Conservation (phyloP, 2,797 vertebrate genomes). For the Xenops minutus region DNA sequence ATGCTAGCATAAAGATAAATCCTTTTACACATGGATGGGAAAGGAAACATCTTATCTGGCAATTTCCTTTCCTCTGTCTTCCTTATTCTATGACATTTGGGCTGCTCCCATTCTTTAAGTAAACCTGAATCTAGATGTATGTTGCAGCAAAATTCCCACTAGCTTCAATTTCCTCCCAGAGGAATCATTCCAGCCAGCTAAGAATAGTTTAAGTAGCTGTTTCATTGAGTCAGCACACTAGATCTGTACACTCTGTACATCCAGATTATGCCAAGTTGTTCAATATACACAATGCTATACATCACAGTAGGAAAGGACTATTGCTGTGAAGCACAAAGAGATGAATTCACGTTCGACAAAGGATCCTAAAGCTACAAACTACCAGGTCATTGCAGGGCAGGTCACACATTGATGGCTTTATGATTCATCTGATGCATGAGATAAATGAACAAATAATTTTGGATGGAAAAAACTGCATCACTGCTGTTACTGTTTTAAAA, state of each 20-base stretch:
- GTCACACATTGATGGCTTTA: neutral
- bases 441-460: neutral
- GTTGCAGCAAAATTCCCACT: neutral
- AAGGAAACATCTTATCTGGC: neutral
- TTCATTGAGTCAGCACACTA: conserved; percentile 8
- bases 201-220: neutral
- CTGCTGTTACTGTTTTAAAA: neutral
- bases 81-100: neutral
- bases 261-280: neutral
- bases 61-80: neutral
- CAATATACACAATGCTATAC: neutral
- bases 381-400: neutral
- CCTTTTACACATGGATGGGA: neutral
- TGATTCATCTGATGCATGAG: neutral
- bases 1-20: conserved; percentile 1
- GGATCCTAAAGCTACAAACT: neutral
- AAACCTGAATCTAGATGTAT: neutral
- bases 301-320: neutral
- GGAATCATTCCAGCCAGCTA: neutral
- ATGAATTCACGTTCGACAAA: neutral
- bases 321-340: neutral
- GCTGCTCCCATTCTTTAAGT: neutral
- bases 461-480: neutral
- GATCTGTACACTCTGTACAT: neutral
- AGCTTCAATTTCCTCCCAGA: neutral